Conservation (phyloP, 2,113 vertebrate species). For the Paedocypris sp. region DNA sequence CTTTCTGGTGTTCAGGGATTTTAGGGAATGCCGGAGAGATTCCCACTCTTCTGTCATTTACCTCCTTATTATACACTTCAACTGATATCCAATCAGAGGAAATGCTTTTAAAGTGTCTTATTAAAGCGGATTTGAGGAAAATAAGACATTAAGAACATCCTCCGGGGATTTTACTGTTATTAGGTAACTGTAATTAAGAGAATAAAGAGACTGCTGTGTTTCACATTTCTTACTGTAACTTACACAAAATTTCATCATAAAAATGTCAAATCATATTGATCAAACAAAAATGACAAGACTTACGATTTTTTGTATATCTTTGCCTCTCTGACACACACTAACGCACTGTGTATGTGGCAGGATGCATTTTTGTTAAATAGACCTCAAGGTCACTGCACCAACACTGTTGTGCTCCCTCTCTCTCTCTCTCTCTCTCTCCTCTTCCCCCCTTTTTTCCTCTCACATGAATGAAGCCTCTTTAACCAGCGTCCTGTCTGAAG, state of each 20-base stretch:
- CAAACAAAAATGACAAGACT: too few relatives aligned
- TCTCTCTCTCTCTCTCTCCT: background rate
- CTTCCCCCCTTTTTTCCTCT: background rate
- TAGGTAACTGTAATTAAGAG: too few relatives aligned
- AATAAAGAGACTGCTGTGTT: too few relatives aligned
- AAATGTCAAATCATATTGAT: too few relatives aligned
- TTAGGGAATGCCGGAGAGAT: background rate
- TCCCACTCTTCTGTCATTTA: background rate
- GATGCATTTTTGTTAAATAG: background rate
- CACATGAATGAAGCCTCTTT: background rate
- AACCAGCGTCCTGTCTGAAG: background rate
- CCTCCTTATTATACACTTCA: background rate
- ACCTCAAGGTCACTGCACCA: slow-evolving; percentile 10
- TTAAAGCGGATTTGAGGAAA: too few relatives aligned
- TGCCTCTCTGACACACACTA: too few relatives aligned
- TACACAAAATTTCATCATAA: too few relatives aligned
- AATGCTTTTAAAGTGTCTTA: too few relatives aligned
- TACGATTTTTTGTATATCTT: too few relatives aligned
- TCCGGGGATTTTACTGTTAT: too few relatives aligned
- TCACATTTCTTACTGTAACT: too few relatives aligned
- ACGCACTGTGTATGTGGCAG: background rate
- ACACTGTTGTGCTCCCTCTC: background rate
- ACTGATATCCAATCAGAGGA: background rate
- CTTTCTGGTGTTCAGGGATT: background rate
- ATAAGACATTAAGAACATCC: too few relatives aligned